Evolutionary conservation across 2,888 invertebrate species (phyloP).

Genomic region (Rotaria macrura): DNA sequence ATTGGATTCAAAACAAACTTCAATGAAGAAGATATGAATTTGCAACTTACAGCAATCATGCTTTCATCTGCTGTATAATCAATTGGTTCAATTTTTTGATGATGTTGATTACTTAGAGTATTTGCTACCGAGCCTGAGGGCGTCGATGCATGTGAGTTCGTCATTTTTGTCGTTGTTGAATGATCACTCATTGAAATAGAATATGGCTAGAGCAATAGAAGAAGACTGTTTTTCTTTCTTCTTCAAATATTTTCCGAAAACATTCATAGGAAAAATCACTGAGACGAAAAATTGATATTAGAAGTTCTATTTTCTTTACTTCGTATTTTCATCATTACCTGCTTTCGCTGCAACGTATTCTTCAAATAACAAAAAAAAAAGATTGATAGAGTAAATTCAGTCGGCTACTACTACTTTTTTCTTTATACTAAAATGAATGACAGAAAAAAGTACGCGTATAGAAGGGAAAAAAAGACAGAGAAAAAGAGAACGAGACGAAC

Average conservation of each 20-base stretch:
- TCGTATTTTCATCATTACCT: background rate
- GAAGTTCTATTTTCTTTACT: background rate
- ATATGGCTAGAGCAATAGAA: background rate
- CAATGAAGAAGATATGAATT: background rate
- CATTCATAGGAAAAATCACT: no score
- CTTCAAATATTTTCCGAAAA: background rate
- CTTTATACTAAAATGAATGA: background rate
- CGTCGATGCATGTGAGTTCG: background rate
- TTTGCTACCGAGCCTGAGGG: background rate
- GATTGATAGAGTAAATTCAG: background rate
- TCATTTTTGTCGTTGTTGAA: background rate
- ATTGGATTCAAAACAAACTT: background rate
- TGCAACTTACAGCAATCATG: background rate
- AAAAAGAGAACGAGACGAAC: background rate
- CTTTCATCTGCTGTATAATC: conserved; percentile 21
- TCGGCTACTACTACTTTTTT: background rate
- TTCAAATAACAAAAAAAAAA: background rate
- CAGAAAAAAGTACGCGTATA: background rate
- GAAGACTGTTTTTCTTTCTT: background rate
- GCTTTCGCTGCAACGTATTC: background rate
- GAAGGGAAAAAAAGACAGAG: background rate
- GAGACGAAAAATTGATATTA: no score
- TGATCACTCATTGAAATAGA: background rate
- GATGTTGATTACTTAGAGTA: background rate
- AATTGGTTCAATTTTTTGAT: conserved; percentile 9